Conservation (phyloP, 1,140 invertebrate genomes). For the Acromyrmex charruanus region DNA sequence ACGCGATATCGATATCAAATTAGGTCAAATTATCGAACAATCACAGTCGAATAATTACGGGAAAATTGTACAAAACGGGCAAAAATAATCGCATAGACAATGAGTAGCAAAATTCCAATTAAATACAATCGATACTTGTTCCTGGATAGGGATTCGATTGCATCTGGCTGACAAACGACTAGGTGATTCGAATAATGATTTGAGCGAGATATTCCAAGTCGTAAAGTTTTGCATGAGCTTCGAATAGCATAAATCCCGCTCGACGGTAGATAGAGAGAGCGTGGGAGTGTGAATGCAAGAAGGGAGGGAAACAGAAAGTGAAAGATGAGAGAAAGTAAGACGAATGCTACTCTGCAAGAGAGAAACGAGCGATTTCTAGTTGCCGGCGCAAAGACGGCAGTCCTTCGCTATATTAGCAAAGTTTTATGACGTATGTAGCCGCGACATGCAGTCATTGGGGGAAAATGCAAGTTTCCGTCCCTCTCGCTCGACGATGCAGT, state of each 20-base stretch:
- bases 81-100: constrained; percentile 33
- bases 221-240: constrained; percentile 39
- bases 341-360: constrained; percentile 1
- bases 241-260: constrained; percentile 51
- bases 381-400: constrained; percentile 53
- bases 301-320: constrained; percentile 14
- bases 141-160: constrained; percentile 22
- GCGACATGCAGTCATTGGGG: constrained; percentile 58
- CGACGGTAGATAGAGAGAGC: neutral
- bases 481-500: constrained; percentile 25
- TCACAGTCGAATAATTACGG: constrained; percentile 35
- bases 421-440: constrained; percentile 76
- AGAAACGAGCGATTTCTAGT: constrained; percentile 60
- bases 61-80: constrained; percentile 20
- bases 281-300: neutral
- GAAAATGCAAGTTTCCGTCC: constrained; percentile 70
- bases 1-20: constrained; percentile 43
- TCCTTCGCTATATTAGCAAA: constrained; percentile 78
- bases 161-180: constrained; percentile 19
- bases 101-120: constrained; percentile 15
- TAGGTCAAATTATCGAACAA: constrained; percentile 50
- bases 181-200: constrained; percentile 50
- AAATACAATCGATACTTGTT: constrained; percentile 42
- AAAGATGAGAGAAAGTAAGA: constrained; percentile 56
- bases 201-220: constrained; percentile 11